These are phyloP conservation scores for Loris lydekkerianus DNA, from an alignment of 2,797 vertebrate genomes.

Conservation along the genomic window DNA sequence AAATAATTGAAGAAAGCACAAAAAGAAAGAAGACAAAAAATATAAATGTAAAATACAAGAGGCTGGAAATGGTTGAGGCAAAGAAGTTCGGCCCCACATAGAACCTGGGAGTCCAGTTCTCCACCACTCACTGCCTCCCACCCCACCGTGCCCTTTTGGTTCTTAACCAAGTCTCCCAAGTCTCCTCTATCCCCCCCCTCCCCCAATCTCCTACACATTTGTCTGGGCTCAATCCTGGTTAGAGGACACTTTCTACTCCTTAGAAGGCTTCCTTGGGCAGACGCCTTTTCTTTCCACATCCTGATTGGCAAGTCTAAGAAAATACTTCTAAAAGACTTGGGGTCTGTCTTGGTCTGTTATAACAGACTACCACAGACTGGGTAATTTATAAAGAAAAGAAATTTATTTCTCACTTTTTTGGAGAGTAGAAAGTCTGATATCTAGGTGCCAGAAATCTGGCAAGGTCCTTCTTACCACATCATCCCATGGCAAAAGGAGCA, in stretches of 20 bases:
- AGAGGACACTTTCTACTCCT: not conserved
- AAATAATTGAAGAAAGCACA: not conserved
- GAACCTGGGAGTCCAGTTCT: not conserved
- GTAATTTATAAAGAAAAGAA: not conserved
- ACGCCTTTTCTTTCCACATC: too few species aligned
- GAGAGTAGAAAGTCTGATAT: not conserved
- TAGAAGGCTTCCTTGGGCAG: not conserved
- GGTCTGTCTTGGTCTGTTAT: not conserved
- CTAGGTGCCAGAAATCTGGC: not conserved
- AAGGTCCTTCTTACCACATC: not conserved
- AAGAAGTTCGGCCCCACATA: not conserved
- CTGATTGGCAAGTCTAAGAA: not conserved
- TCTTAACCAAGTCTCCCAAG: not conserved
- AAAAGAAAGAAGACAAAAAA: conserved; percentile 24
- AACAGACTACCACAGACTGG: not conserved
- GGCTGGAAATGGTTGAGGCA: not conserved
- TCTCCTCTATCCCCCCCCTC: not conserved
- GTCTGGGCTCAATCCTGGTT: not conserved
- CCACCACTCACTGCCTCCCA: not conserved
- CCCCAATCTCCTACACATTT: fast-evolving
- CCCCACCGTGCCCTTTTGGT: not conserved
- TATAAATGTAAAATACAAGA: not conserved
- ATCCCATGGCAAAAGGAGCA: not conserved
- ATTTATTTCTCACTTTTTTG: not conserved
- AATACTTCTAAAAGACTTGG: not conserved